Percentiles rank a stretch among this genome's conserved stretches.
Conservation (phyloP, 2,888 invertebrate species). For the Sialis fuliginosa region DNA sequence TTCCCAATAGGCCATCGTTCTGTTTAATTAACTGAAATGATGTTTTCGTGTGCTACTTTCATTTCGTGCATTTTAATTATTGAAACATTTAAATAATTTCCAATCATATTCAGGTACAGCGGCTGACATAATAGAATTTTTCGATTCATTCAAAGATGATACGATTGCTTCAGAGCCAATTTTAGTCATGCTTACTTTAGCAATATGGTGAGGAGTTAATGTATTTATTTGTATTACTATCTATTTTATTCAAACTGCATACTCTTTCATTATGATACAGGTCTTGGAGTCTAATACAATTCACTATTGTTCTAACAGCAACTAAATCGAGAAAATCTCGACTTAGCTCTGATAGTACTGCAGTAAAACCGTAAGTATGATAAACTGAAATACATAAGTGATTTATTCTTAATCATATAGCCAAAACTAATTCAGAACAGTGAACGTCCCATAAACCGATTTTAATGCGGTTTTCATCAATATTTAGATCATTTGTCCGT, state of each 20-base stretch:
- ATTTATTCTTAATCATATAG: too few relatives aligned
- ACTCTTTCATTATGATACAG: conserved; percentile 11
- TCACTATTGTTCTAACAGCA: conserved; percentile 83
- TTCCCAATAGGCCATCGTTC: too few relatives aligned
- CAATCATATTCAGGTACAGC: conserved; percentile 49
- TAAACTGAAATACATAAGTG: neutral
- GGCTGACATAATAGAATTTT: conserved; percentile 92
- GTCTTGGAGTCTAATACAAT: conserved; percentile 84
- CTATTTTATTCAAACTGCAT: neutral
- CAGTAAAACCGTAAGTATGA: conserved; percentile 17
- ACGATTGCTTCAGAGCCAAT: conserved; percentile 61
- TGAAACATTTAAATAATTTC: neutral
- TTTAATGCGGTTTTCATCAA: too few relatives aligned
- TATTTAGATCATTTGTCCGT: too few relatives aligned
- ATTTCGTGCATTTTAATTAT: neutral
- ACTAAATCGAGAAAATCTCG: conserved; percentile 63
- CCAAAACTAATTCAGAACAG: too few relatives aligned
- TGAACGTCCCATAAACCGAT: too few relatives aligned
- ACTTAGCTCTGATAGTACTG: conserved; percentile 30
- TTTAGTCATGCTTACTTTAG: conserved; percentile 68
- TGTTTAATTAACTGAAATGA: too few relatives aligned
- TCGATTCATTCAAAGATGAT: conserved; percentile 87
- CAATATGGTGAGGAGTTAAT: conserved; percentile 46
- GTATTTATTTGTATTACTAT: neutral
- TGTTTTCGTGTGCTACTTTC: neutral